These are phyloP conservation scores for Ganaspis sp. DNA, from an alignment of 1,140 invertebrate genomes.

Conservation along the genomic window DNA sequence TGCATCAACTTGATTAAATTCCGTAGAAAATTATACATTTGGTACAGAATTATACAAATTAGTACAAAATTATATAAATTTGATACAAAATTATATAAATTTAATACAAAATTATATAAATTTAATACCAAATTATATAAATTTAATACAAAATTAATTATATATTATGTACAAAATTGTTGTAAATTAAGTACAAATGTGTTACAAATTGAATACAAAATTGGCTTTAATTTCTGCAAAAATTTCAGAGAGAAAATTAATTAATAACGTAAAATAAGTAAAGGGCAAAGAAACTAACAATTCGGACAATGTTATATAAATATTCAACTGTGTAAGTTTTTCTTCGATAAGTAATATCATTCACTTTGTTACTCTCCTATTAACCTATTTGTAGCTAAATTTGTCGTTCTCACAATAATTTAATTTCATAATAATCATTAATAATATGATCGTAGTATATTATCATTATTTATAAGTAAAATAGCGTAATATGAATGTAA, in stretches of 20 bases:
- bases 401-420: constrained; percentile 73
- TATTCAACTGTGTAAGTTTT: constrained; percentile 63
- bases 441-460: constrained; percentile 60
- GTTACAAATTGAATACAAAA: no score
- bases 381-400: constrained; percentile 75
- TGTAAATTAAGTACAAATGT: no score
- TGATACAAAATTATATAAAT: no score
- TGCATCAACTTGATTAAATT: no score
- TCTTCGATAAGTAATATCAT: constrained; percentile 67
- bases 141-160: no score
- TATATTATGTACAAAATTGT: no score
- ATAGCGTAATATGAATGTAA: constrained; percentile 66
- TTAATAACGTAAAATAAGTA: constrained; percentile 7
- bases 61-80: no score
- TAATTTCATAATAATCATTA: constrained; percentile 65
- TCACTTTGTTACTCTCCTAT: constrained; percentile 75
- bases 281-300: constrained; percentile 66
- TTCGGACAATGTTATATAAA: constrained; percentile 67
- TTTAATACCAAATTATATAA: no score
- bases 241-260: neutral
- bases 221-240: no score
- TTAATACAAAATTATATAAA: no score
- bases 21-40: no score
- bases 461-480: constrained; percentile 68
- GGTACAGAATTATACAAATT: no score